A percentile compares a stretch with the other conserved stretches of the same genome.
Evolutionary conservation across 2,888 invertebrate species (phyloP).

Genomic region (Zele albiditarsus): DNA sequence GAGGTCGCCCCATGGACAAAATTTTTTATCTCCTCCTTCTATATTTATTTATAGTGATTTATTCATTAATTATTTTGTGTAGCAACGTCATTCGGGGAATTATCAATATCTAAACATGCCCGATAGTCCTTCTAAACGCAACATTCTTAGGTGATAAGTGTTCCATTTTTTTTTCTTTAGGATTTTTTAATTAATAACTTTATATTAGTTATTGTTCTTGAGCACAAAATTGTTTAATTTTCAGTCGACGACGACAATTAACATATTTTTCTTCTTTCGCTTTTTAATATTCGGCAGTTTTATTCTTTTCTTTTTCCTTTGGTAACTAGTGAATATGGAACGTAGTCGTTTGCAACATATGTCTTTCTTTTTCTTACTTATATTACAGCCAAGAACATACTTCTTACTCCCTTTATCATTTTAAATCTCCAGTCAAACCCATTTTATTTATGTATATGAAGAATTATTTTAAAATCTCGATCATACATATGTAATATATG

Average conservation of each 20-base stretch:
- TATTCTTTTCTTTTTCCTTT: conserved; percentile 9
- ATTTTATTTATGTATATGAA: conserved; percentile 10
- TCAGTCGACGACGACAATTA: conserved; percentile 24
- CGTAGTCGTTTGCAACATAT: conserved; percentile 18
- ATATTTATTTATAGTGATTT: conserved; percentile 3
- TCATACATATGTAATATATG: conserved; percentile 46
- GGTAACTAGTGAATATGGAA: background rate
- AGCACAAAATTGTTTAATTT: conserved; percentile 62
- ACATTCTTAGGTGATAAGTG: conserved; percentile 58
- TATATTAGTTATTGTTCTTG: conserved; percentile 69
- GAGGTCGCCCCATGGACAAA: conserved; percentile 26
- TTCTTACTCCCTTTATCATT: conserved; percentile 2
- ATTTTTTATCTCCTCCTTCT: conserved; percentile 18
- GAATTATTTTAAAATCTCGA: background rate
- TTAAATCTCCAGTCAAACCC: background rate
- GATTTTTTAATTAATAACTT: conserved; percentile 48
- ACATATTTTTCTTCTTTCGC: background rate
- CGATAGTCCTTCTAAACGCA: conserved; percentile 63
- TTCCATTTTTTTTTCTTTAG: conserved; percentile 50
- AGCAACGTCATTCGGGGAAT: background rate
- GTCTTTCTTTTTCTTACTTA: conserved; percentile 32
- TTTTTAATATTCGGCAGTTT: conserved; percentile 45
- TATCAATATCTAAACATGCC: conserved; percentile 50
- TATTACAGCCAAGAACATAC: conserved; percentile 46
- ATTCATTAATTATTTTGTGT: background rate